Percentiles rank a stretch among this genome's conserved stretches.
These are phyloP conservation scores for Volucella inflata DNA, from an alignment of 2,888 invertebrate species.

Conservation along the genomic window DNA sequence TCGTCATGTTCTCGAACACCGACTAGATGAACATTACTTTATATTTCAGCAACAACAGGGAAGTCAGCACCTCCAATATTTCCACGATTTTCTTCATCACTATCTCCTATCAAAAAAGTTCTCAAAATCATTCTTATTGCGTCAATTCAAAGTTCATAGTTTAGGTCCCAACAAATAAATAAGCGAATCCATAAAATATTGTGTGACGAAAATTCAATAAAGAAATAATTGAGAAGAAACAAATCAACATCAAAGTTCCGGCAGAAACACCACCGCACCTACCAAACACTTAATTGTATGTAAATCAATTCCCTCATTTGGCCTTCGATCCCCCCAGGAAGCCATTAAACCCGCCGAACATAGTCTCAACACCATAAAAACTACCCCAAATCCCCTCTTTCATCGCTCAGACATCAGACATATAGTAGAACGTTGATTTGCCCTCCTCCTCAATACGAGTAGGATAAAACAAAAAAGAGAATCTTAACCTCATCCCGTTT, in stretches of 20 bases:
- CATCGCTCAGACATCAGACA: constrained; percentile 49
- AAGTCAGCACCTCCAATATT: no score
- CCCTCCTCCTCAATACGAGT: background rate
- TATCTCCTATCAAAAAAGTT: no score
- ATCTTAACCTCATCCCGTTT: constrained; percentile 50
- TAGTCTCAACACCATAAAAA: constrained; percentile 35
- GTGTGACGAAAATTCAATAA: background rate
- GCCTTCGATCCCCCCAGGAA: constrained; percentile 56
- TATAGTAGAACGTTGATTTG: background rate
- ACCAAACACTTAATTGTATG: constrained; percentile 49
- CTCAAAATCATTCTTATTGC: no score
- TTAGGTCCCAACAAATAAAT: no score
- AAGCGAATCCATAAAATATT: background rate
- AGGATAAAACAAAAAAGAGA: background rate
- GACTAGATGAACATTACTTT: no score
- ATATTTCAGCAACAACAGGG: no score
- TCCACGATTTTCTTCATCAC: no score
- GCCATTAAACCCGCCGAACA: constrained; percentile 53
- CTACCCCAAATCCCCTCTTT: constrained; percentile 34
- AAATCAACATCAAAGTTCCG: constrained; percentile 29
- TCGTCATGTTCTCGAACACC: no score
- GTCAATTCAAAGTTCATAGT: no score
- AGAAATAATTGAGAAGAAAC: constrained; percentile 25
- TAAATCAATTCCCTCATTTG: constrained; percentile 53
- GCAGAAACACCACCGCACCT: constrained; percentile 1